Evolutionary conservation across 2,888 invertebrate species (phyloP).

Genomic region (Gryllus longicercus): DNA sequence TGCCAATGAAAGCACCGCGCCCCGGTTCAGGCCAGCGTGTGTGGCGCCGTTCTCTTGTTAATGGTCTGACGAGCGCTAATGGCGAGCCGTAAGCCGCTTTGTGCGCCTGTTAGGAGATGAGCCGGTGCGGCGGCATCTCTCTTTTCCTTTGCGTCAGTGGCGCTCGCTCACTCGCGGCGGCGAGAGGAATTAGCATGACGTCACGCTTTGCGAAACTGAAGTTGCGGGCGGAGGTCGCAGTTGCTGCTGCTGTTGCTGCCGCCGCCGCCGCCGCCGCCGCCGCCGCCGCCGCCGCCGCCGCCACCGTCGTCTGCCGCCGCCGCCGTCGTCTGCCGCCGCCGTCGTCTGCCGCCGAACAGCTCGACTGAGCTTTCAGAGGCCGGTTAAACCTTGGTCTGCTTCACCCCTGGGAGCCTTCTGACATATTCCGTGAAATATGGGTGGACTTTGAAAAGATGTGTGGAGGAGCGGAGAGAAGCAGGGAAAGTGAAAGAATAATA

Average conservation of each 20-base stretch:
- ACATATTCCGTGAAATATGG: too few relatives aligned
- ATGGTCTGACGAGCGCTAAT: slow-evolving; percentile 8
- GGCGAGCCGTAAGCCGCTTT: not conserved
- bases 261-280: not conserved
- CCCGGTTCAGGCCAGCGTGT: too few relatives aligned
- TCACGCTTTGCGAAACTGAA: not conserved
- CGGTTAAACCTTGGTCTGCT: too few relatives aligned
- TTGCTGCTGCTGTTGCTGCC: not conserved
- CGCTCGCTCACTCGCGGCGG: not conserved
- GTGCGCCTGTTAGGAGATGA: not conserved
- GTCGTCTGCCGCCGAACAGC: not conserved
- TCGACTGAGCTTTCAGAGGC: too few relatives aligned
- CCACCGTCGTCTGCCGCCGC: not conserved
- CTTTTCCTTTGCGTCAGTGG: not conserved
- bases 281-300: not conserved
- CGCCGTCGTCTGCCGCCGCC: not conserved
- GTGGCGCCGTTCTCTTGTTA: not conserved
- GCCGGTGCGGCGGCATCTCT: not conserved
- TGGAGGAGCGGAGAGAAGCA: too few relatives aligned
- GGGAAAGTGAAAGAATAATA: too few relatives aligned
- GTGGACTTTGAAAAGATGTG: too few relatives aligned
- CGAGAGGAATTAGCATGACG: not conserved
- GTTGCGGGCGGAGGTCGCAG: not conserved
- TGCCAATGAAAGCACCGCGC: too few relatives aligned
- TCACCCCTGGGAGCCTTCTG: too few relatives aligned